Evolutionary conservation across 2,888 invertebrate species (phyloP), one percentile per base, ranked within the genome.

Genomic region (Formica aserva): DNA sequence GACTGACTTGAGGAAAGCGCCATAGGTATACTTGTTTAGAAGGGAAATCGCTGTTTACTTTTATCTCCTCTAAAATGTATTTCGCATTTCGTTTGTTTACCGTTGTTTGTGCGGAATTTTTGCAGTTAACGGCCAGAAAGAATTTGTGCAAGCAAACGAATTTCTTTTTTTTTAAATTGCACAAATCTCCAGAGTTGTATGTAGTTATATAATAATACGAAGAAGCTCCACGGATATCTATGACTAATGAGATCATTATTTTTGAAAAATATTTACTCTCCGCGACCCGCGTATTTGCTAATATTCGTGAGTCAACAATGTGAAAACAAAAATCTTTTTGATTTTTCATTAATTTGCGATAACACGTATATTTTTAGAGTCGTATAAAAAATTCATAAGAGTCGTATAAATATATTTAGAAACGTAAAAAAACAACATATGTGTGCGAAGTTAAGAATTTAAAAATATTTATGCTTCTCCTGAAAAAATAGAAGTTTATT

Each of bases 401-500:
- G 2, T n/a, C 48, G 8, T 52, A 52, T n/a, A 52, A 52, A 52
- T 52, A 52, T 52, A 45, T 45, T 45, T 18, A n/a, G 48, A 52
- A n/a, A 0, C 2, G 48, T n/a, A 52, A n/a, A 15, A 52, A 52
- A 52, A n/a, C 48, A 52, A 52, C n/a, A n/a, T 52, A 52, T n/a
- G 8, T n/a, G n/a, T 52, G 41, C 11, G n/a, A 52, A 52, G n/a
- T 52, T 52, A 2, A 52, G 48, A 52, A 6, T 52, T 52, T 52
- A 52, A 52, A 52, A 52, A n/a, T 52, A 52, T n/a, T n/a, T 8
- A 8, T 52, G 48, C n/a, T 52, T 52, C n/a, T 52, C 48, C 8
- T 52, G 48, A 52, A n/a, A 52, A 52, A 52, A n/a, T n/a, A n/a
- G n/a, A 52, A n/a, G n/a, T 22, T 65, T 15, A 65, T 65, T 65